These are phyloP conservation scores for Halisarca cf. caerulea DNA, from an alignment of 37 sponge, comb jelly and placozoan genomes.

Conservation along the genomic window DNA sequence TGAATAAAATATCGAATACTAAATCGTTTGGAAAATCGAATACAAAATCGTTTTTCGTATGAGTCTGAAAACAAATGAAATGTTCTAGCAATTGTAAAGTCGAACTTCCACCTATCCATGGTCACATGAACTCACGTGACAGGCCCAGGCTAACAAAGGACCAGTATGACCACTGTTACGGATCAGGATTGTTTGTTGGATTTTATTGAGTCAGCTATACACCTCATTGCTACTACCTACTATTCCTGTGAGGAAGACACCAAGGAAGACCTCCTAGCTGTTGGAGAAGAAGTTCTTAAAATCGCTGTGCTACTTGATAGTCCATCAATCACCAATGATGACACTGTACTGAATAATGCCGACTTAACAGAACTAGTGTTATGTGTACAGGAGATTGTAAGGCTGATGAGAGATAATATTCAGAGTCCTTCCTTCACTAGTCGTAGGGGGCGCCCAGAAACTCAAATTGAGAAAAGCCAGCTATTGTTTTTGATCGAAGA, in stretches of 20 bases:
- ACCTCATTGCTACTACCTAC: not conserved
- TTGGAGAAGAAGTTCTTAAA: not conserved
- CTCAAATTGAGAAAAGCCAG: not conserved
- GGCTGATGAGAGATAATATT: not conserved
- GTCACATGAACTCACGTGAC: too few species aligned
- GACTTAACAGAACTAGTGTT: too few species aligned
- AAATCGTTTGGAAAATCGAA: not conserved
- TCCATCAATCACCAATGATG: not conserved
- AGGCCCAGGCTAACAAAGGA: too few species aligned
- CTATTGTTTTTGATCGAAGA: not conserved
- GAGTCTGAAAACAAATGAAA: too few species aligned
- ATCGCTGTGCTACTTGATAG: not conserved
- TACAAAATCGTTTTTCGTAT: not conserved
- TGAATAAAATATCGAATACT: not conserved
- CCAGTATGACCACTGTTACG: too few species aligned
- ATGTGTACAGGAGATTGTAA: not conserved
- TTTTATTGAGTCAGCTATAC: not conserved
- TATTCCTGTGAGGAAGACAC: not conserved
- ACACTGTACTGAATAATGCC: too few species aligned
- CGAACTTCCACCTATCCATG: too few species aligned
- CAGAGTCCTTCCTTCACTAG: not conserved
- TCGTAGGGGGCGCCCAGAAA: not conserved
- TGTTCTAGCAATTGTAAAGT: too few species aligned
- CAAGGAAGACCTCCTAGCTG: not conserved
- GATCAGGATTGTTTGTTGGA: not conserved